phyloP scores from a whole-genome alignment of 2,113 vertebrate genomes.

The Zootoca vivipara region DNA sequence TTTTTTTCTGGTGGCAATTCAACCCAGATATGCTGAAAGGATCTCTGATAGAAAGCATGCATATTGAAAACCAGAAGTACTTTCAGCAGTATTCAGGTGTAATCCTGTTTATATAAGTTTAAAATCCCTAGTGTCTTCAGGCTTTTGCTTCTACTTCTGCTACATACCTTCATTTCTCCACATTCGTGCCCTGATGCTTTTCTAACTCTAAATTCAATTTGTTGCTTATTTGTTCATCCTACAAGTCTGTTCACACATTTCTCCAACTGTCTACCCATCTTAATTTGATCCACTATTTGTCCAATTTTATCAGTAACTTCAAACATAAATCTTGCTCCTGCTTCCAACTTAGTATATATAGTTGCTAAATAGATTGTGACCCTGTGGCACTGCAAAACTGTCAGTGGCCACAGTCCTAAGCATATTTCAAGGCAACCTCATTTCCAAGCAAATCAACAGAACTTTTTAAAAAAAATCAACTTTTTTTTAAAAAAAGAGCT shows the following conservation, averaged over 20 bases:
- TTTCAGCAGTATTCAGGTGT: not conserved
- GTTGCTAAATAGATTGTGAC: constrained; percentile 20
- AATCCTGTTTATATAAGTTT: not conserved
- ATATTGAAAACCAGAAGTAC: not conserved
- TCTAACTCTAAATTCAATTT: constrained; percentile 26
- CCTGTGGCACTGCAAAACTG: not conserved
- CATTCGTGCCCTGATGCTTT: not conserved
- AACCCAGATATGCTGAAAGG: not conserved
- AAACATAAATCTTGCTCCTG: constrained; percentile 24
- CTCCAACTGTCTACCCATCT: constrained; percentile 10
- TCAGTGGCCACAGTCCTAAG: not conserved
- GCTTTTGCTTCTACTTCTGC: not conserved
- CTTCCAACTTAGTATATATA: constrained; percentile 29
- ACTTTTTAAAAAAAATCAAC: not conserved
- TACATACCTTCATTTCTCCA: constrained; percentile 15
- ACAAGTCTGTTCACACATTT: constrained; percentile 15
- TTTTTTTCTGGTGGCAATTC: not conserved
- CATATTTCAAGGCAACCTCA: not conserved
- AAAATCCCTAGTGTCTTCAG: not conserved
- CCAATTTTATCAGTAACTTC: constrained; percentile 32
- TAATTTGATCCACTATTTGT: constrained; percentile 25
- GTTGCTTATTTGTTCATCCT: constrained; percentile 29
- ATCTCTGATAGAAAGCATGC: not conserved
- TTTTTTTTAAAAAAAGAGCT: not conserved
- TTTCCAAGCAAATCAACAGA: constrained; percentile 11